These are phyloP conservation scores for Chesias legatella DNA, from an alignment of 2,888 invertebrate genomes.

Conservation along the genomic window DNA sequence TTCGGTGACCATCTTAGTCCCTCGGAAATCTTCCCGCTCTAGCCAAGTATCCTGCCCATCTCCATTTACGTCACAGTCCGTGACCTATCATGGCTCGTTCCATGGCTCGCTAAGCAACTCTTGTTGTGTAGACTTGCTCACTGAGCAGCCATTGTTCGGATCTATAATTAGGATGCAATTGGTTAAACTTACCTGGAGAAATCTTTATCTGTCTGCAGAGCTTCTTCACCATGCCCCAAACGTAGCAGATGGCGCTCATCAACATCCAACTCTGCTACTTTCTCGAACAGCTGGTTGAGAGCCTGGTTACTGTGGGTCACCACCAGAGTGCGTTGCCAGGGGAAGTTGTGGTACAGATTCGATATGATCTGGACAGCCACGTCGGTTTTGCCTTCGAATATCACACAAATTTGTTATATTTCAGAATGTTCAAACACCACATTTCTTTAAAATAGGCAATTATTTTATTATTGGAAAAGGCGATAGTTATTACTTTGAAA, in stretches of 20 bases:
- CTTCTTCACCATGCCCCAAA: slow-evolving; percentile 99
- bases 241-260: slow-evolving; percentile 98
- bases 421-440: not conserved
- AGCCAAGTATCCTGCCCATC: no score
- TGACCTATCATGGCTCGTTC: no score
- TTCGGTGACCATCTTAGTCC: no score
- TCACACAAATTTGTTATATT: not conserved
- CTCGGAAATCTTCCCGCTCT: no score
- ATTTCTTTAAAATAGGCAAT: no score
- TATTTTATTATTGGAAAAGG: no score
- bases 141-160: no score
- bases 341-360: slow-evolving; percentile 99
- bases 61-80: no score
- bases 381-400: slow-evolving; percentile 88
- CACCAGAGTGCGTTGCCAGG: slow-evolving; percentile 97
- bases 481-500: no score
- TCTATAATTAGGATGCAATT: no score
- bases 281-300: slow-evolving; percentile 98
- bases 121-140: no score
- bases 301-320: slow-evolving; percentile 99
- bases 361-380: slow-evolving; percentile 99
- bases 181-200: slow-evolving; percentile 93
- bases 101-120: no score
- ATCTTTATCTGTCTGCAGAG: slow-evolving; percentile 98
- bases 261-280: slow-evolving; percentile 98